Evolutionary conservation across 1,140 invertebrate species (phyloP).

Genomic region (Aphelinus certus): DNA sequence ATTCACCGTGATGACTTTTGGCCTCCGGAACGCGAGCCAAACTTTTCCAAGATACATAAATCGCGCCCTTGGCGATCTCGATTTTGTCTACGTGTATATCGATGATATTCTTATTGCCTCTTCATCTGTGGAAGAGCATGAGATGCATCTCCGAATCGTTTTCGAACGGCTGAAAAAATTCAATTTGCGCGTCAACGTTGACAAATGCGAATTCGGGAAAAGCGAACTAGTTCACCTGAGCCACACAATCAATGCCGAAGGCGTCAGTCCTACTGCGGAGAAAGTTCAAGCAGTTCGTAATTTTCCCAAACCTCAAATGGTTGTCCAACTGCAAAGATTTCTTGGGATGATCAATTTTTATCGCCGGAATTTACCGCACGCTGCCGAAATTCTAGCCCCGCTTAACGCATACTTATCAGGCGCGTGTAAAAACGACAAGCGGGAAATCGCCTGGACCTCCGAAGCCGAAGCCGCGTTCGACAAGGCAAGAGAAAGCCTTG

Average conservation of each 20-base stretch:
- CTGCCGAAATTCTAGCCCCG: not conserved
- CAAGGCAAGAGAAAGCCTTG: not conserved
- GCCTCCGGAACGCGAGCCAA: not conserved
- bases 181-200: not conserved
- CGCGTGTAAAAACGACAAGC: slow-evolving; percentile 1
- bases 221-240: not conserved
- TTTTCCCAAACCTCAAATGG: slow-evolving; percentile 1
- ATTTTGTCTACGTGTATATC: not conserved
- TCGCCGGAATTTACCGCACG: not conserved
- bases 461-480: not conserved
- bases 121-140: slow-evolving; percentile 4
- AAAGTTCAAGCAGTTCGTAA: not conserved
- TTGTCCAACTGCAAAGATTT: not conserved
- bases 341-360: slow-evolving; percentile 11
- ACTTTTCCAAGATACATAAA: not conserved
- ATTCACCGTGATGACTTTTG: not conserved
- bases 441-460: not conserved
- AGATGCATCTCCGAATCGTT: not conserved
- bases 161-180: not conserved
- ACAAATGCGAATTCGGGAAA: slow-evolving; percentile 10
- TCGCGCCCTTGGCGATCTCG: not conserved
- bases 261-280: not conserved
- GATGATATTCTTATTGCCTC: not conserved
- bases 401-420: not conserved
- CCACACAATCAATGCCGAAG: not conserved